Percentiles rank a stretch among this genome's conserved stretches.
Evolutionary conservation across 2,797 vertebrate species (phyloP).

Genomic region (Spatula clypeata): DNA sequence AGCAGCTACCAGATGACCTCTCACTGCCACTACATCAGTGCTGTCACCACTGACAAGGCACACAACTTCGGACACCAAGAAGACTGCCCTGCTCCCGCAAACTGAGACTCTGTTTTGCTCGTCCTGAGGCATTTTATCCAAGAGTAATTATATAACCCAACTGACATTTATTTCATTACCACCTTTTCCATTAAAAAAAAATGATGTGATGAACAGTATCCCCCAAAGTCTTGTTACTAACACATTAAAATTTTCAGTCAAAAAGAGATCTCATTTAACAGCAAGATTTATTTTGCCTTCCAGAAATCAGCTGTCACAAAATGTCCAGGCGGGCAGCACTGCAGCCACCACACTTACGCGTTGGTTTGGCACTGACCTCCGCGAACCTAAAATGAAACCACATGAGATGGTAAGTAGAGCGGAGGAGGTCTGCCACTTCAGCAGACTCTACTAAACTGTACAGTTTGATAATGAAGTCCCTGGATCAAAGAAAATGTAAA

Average conservation of each 20-base stretch:
- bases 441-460: fast-evolving
- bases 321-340: not conserved
- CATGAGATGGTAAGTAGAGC: not conserved
- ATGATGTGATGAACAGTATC: not conserved
- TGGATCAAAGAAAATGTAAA: not conserved
- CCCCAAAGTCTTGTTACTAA: not conserved
- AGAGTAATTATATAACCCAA: not conserved
- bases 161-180: not conserved
- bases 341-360: not conserved
- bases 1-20: not conserved
- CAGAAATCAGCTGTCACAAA: not conserved
- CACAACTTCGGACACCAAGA: not conserved
- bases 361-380: not conserved
- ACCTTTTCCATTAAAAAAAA: not conserved
- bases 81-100: not conserved
- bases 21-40: not conserved
- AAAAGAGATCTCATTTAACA: not conserved
- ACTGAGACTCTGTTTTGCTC: not conserved
- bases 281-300: not conserved
- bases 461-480: not conserved
- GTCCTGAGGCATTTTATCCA: not conserved
- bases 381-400: not conserved
- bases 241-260: not conserved
- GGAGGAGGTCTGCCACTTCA: not conserved
- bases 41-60: not conserved